Percentiles rank a stretch among this genome's conserved stretches.
phyloP scores from a whole-genome alignment of 2,113 vertebrate genomes.

The Sinocyclocheilus rhinocerous region DNA sequence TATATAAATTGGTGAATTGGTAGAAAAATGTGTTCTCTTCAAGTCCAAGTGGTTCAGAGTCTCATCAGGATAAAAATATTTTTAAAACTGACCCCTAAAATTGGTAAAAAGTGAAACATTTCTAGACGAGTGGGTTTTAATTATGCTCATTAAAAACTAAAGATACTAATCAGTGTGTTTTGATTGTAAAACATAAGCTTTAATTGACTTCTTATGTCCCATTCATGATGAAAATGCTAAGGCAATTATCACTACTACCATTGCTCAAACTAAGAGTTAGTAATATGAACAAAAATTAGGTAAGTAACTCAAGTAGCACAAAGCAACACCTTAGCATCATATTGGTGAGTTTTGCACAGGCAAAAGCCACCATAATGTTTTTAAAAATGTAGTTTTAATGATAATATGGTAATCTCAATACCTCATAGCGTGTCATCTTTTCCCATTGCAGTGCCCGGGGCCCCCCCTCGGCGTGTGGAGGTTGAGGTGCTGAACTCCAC shows the following conservation, averaged over 20 bases:
- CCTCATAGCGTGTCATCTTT: not conserved
- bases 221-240: not conserved
- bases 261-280: not conserved
- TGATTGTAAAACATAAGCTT: not conserved
- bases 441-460: constrained; percentile 85
- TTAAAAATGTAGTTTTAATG: not conserved
- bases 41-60: not conserved
- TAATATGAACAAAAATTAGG: not conserved
- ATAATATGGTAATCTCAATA: not conserved
- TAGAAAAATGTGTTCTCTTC: not conserved
- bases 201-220: not conserved
- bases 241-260: not conserved
- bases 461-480: constrained; percentile 92
- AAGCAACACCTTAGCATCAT: not conserved
- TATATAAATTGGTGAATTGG: not conserved
- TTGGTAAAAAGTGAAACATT: not conserved
- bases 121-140: not conserved
- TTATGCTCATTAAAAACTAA: not conserved
- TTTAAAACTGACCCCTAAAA: not conserved
- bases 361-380: not conserved
- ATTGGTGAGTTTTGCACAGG: not conserved
- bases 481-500: constrained; percentile 95
- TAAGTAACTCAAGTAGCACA: not conserved
- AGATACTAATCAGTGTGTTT: not conserved
- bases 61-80: not conserved